phyloP scores from a whole-genome alignment of 2,888 invertebrate species.

The Trissonchulus sp. region DNA sequence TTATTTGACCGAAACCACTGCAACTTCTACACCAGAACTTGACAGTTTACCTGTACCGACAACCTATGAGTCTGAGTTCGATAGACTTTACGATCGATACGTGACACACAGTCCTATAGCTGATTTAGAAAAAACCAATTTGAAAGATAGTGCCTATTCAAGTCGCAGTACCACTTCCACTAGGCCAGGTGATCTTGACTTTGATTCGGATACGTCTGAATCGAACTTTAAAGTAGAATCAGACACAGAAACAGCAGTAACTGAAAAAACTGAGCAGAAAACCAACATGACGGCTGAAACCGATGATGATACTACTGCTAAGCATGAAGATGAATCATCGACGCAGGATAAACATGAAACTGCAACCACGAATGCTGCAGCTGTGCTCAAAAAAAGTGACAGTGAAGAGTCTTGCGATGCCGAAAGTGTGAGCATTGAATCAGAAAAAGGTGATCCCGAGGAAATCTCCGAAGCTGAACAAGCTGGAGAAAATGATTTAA shows the following conservation, averaged over 20 bases:
- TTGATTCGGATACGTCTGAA: neutral
- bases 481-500: neutral
- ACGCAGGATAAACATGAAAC: no score
- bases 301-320: no score
- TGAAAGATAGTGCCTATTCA: conserved; percentile 21
- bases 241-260: neutral
- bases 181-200: neutral
- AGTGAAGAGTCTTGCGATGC: no score
- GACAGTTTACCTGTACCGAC: neutral
- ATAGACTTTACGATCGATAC: conserved; percentile 18
- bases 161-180: neutral
- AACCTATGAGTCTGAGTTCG: neutral
- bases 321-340: no score
- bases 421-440: no score
- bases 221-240: neutral
- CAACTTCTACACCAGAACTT: neutral
- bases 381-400: no score
- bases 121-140: neutral
- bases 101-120: neutral
- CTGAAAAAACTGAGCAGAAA: neutral
- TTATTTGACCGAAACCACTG: neutral
- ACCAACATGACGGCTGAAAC: neutral
- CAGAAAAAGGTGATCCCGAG: no score
- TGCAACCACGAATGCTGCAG: no score
- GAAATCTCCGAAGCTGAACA: neutral